Evolutionary conservation across 2,888 invertebrate genomes (phyloP), one percentile per base, ranked within the genome.

Genomic region (Leptinotarsa rubiginosa): DNA sequence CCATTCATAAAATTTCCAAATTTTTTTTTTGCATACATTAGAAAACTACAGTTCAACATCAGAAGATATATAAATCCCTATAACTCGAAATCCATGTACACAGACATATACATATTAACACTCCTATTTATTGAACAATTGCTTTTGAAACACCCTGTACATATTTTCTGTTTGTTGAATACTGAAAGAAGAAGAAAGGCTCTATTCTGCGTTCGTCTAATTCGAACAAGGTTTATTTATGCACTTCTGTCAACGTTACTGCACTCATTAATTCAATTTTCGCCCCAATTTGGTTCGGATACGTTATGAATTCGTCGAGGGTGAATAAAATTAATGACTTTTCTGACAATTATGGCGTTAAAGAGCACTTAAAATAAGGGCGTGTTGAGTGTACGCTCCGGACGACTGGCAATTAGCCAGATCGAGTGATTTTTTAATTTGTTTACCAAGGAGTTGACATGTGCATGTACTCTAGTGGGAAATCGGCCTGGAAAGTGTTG

Each of bases 301-400:
- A 16, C n/a, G 62, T 41, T 62, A 62, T 62, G 41, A 62, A 62
- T 62, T 62, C 41, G 25, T 62, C 16, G 25, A 62, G 62, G 62
- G 62, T 62, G 62, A 62, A 62, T 62, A 62, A 62, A 62, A 62
- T 62, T 62, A 62, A 62, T 62, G 62, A 62, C 62, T 41, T 62
- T 41, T 62, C 62, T 62, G 62, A 62, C 62, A 62, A 62, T 62
- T 62, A 62, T 18, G n/a, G 41, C 62, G 62, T 41, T 31, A n/a
- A 41, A 62, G 62, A 25, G 41, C 68, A 68, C 68, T 69, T 31
- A 20, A 31, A 20, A 22, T 69, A 52, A 67, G 67, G 49, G 67
- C 67, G 49, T 67, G 67, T 50, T 49, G 22, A 69, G 56, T 56
- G 56, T 69, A 54, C 54, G 54, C 22, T 12, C 31, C 41, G n/a